Percentiles rank a stretch among this genome's conserved stretches.
Conservation (phyloP, 2,797 vertebrate species). For the Urosaurus nigricauda region DNA sequence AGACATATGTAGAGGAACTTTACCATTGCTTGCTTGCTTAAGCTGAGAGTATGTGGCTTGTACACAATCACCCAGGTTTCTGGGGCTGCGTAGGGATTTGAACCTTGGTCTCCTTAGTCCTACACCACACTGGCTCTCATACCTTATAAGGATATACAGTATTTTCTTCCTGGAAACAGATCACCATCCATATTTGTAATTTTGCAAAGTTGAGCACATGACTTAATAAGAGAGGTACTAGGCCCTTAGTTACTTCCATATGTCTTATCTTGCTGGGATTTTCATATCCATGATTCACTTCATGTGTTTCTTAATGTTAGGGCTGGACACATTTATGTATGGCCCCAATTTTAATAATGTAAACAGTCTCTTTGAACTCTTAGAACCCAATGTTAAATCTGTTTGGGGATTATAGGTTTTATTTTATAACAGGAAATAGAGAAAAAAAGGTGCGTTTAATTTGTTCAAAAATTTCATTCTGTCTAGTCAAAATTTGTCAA, state of each 20-base stretch:
- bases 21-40: no score
- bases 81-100: no score
- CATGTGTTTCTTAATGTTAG: conserved; percentile 1
- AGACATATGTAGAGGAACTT: no score
- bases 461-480: neutral
- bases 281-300: neutral
- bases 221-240: neutral
- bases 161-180: no score
- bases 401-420: neutral
- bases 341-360: neutral
- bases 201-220: neutral
- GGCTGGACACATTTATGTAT: neutral
- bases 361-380: conserved; percentile 11
- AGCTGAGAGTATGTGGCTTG: no score
- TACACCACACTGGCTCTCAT: no score
- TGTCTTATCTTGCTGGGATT: neutral
- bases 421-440: neutral
- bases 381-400: neutral
- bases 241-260: neutral
- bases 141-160: no score
- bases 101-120: no score
- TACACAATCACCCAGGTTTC: no score
- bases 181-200: neutral
- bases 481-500: neutral
- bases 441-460: neutral